Evolutionary conservation across 2,888 invertebrate genomes (phyloP).

Genomic region (Drosophila borborema): DNA sequence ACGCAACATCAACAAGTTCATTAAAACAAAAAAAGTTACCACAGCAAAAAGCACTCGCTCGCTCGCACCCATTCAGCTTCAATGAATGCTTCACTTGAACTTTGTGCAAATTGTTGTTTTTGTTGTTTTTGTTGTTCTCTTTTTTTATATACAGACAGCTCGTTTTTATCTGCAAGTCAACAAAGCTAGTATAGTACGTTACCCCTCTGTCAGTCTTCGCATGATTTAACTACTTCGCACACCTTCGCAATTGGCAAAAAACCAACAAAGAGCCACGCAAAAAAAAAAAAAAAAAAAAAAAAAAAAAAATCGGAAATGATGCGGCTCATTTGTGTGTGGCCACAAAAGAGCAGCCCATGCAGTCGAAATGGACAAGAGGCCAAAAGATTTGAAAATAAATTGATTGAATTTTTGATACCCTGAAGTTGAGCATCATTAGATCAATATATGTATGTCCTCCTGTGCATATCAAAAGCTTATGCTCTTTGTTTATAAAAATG

Average conservation of each 20-base stretch:
- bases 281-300: too few species aligned
- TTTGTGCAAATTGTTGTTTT: slow-evolving; percentile 39
- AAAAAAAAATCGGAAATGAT: slow-evolving; percentile 65
- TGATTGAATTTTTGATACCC: background rate
- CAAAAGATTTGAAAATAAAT: background rate
- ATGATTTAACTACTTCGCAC: slow-evolving; percentile 52
- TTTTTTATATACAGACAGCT: slow-evolving; percentile 5
- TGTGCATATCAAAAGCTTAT: too few species aligned
- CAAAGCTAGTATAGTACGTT: background rate
- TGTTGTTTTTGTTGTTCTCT: background rate
- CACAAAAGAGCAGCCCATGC: slow-evolving; percentile 50
- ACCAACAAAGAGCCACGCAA: background rate
- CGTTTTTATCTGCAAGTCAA: slow-evolving; percentile 31
- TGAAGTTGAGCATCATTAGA: background rate
- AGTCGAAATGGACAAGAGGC: background rate
- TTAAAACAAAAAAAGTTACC: slow-evolving; percentile 66
- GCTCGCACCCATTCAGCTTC: slow-evolving; percentile 47
- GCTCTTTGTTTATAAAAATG: too few species aligned
- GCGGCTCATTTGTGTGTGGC: slow-evolving; percentile 73
- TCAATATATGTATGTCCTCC: too few species aligned
- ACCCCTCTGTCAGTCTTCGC: background rate
- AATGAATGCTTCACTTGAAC: slow-evolving; percentile 78
- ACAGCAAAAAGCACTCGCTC: slow-evolving; percentile 43
- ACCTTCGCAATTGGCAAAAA: slow-evolving; percentile 36
- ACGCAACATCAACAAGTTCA: slow-evolving; percentile 76